Evolutionary conservation across 1,140 invertebrate species (phyloP), one percentile per base, ranked within the genome.

Genomic region (Aricia agestis): DNA sequence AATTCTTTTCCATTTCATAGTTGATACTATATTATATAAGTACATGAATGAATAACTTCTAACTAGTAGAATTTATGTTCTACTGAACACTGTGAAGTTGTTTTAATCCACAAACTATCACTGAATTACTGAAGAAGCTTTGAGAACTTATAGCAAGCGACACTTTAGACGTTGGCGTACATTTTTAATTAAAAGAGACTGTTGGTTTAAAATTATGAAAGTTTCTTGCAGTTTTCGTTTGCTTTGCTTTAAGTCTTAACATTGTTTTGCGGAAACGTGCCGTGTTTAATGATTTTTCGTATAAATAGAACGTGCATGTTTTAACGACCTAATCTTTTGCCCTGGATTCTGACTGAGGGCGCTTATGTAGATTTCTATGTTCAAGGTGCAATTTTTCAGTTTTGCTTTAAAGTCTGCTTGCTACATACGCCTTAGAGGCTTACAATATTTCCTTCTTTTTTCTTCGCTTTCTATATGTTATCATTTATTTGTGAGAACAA

Each of bases 141-240:
- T 52, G 45, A 52, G 45, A 52, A 52, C 45, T 52, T 36, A 36
- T 36, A 36, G 36, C 36, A 52, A 52, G 11, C 45, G 13, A 52
- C 45, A 52, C 45, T 25, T 42, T 9, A 52, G 45, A 52, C 10
- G 45, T 13, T 52, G 13, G 45, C 45, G 13, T 52, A 52, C 45
- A 52, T 52, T 52, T 52, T 52, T 52, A 52, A 52, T 52, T 52
- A 52, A 52, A 52, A 15, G 45, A 52, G 45, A 52, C 45, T 52
- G 45, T 52, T 52, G 45, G 45, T 52, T 52, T 52, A 52, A 52
- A 52, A 52, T 52, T 52, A 52, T 52, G 45, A 52, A 52, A 52
- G 45, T 52, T 52, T 52, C 10, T 52, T 13, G 45, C 45, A 11
- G 45, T 52, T 52, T 52, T 52, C 45, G 45, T 52, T 52, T 52